These are phyloP conservation scores for Trididemnum clinides DNA, from an alignment of 23 tunicate species.

Conservation along the genomic window DNA sequence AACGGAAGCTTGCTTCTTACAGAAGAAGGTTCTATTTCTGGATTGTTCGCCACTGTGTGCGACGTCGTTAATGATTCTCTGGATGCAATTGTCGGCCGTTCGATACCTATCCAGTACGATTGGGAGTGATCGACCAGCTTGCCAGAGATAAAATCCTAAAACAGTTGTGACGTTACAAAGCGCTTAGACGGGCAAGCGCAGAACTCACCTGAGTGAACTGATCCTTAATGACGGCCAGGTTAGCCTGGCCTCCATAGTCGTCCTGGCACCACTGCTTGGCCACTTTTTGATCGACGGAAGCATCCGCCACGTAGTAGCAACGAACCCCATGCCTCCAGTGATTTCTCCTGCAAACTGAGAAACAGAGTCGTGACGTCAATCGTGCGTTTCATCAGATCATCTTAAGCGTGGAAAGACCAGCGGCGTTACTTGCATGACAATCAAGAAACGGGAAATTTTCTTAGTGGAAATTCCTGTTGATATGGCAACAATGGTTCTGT, in stretches of 20 bases:
- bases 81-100: slow-evolving; percentile 4
- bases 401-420: too few relatives aligned
- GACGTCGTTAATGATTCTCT: background rate
- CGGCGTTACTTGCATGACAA: too few relatives aligned
- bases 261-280: slow-evolving; percentile 56
- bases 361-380: too few relatives aligned
- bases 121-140: slow-evolving; percentile 38
- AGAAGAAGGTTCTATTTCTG: slow-evolving; percentile 30
- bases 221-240: slow-evolving; percentile 65
- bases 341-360: slow-evolving; percentile 37
- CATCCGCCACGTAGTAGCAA: slow-evolving; percentile 74
- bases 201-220: slow-evolving; percentile 43
- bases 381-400: too few relatives aligned
- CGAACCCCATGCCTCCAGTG: slow-evolving; percentile 76
- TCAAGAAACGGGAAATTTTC: too few relatives aligned
- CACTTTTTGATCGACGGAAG: slow-evolving; percentile 19
- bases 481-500: too few relatives aligned
- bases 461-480: too few relatives aligned
- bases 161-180: background rate
- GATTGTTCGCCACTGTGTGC: background rate
- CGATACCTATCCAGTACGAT: slow-evolving; percentile 82
- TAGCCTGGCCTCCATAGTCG: slow-evolving; percentile 45
- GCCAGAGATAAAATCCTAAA: slow-evolving; percentile 59
- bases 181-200: background rate
- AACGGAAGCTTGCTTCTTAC: slow-evolving; percentile 21